Evolutionary conservation across 1,140 invertebrate species (phyloP).

Genomic region (Fopius arisanus): DNA sequence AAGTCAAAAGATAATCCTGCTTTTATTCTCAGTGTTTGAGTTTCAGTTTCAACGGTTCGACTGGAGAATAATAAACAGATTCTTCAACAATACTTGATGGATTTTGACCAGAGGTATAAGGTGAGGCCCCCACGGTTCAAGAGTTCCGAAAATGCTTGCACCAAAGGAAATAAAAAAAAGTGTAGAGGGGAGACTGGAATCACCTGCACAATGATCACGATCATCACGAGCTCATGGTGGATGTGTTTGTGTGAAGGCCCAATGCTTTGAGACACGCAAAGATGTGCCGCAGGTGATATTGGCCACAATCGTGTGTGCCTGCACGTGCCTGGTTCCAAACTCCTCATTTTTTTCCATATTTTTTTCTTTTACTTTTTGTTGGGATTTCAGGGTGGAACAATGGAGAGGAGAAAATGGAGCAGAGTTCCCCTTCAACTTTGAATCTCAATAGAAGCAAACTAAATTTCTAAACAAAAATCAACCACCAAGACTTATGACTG

Average conservation of each 20-base stretch:
- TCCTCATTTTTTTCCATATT: not conserved
- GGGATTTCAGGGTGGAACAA: not conserved
- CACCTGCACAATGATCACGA: constrained; percentile 21
- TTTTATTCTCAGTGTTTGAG: not conserved
- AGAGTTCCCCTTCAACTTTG: not conserved
- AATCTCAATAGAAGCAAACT: not conserved
- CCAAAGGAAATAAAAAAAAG: not conserved
- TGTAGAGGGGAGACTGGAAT: not conserved
- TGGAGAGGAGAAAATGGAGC: constrained; percentile 7
- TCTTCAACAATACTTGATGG: not conserved
- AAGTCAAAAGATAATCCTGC: not conserved
- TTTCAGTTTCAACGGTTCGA: not conserved
- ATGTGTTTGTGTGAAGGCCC: not conserved
- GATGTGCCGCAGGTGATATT: constrained; percentile 32
- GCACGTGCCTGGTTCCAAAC: constrained; percentile 32
- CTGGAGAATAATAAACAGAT: not conserved
- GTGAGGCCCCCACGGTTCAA: not conserved
- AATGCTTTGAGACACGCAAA: constrained; percentile 25
- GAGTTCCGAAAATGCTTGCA: not conserved
- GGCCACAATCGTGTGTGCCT: constrained; percentile 30
- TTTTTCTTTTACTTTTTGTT: too few relatives aligned
- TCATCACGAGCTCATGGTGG: not conserved
- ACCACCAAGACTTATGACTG: not conserved
- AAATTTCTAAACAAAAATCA: not conserved
- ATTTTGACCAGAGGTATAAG: not conserved